A percentile compares a stretch with the other conserved stretches of the same genome.
Conservation (phyloP, 2,888 invertebrate species). For the Candidula unifasciata region DNA sequence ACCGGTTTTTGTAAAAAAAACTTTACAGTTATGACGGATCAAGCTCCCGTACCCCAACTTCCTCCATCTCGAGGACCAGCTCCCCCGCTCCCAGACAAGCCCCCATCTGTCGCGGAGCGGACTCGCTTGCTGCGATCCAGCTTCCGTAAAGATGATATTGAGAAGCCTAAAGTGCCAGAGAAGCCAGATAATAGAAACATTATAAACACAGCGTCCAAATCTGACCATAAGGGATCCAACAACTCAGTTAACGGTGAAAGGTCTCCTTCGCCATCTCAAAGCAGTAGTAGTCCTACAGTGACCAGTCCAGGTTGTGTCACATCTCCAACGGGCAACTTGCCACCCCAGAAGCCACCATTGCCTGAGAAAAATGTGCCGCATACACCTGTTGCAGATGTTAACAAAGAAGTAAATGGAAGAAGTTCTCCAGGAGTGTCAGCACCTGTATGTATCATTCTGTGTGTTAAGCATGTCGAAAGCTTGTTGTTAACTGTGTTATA, state of each 20-base stretch:
- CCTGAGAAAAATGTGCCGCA: constrained; percentile 37
- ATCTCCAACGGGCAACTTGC: neutral
- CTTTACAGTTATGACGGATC: constrained; percentile 44
- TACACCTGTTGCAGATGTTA: constrained; percentile 29
- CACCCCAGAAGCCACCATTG: constrained; percentile 43
- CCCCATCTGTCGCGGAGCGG: constrained; percentile 71
- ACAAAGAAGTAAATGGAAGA: constrained; percentile 46
- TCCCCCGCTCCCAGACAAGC: constrained; percentile 71
- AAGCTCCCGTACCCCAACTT: constrained; percentile 10
- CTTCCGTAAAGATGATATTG: constrained; percentile 69
- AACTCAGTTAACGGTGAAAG: constrained; percentile 53
- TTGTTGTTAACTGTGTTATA: neutral
- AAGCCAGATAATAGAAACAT: constrained; percentile 57
- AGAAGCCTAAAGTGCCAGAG: constrained; percentile 61
- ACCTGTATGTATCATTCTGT: constrained; percentile 31
- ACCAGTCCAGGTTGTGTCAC: neutral
- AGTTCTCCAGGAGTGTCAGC: neutral
- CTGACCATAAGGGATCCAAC: constrained; percentile 55
- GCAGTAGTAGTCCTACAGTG: neutral
- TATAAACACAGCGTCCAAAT: constrained; percentile 57
- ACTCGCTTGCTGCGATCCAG: constrained; percentile 69
- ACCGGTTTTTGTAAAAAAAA: too few species aligned
- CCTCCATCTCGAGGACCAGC: constrained; percentile 62
- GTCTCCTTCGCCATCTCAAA: constrained; percentile 52
- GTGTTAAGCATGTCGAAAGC: neutral